These are phyloP conservation scores for Pagetopsis macropterus DNA, from an alignment of 2,797 vertebrate genomes.

Conservation along the genomic window DNA sequence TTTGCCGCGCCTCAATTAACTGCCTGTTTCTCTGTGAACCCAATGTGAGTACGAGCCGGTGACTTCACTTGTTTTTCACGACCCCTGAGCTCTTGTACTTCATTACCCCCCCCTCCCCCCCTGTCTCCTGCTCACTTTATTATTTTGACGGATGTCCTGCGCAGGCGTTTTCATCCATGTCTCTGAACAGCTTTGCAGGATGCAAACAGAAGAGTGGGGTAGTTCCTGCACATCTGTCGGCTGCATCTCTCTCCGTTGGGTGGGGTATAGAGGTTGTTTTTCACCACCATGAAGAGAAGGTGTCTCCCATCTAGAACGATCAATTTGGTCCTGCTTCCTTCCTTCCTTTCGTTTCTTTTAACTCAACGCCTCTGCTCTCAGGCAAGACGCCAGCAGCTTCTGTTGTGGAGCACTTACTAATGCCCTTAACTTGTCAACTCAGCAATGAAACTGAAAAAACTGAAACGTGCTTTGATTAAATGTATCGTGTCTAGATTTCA, in stretches of 20 bases:
- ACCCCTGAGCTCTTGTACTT: constrained; percentile 50
- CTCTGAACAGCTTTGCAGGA: constrained; percentile 80
- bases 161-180: constrained; percentile 76
- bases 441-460: constrained; percentile 4
- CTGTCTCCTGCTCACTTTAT: constrained; percentile 72
- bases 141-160: constrained; percentile 87
- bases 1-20: constrained; percentile 30
- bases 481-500: no score
- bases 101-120: constrained; percentile 40
- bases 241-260: constrained; percentile 75
- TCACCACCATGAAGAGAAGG: constrained; percentile 72
- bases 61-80: constrained; percentile 80
- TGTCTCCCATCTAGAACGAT: constrained; percentile 77
- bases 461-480: no score
- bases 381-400: constrained; percentile 76
- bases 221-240: constrained; percentile 87
- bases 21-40: constrained; percentile 43
- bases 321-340: constrained; percentile 78
- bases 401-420: constrained; percentile 53
- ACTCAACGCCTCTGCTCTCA: constrained; percentile 67
- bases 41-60: constrained; percentile 62
- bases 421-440: constrained; percentile 36
- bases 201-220: constrained; percentile 62
- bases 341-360: constrained; percentile 78
- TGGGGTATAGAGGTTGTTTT: constrained; percentile 79